Evolutionary conservation across 2,888 invertebrate species (phyloP).

Genomic region (Lepidocyrtoides sp.): DNA sequence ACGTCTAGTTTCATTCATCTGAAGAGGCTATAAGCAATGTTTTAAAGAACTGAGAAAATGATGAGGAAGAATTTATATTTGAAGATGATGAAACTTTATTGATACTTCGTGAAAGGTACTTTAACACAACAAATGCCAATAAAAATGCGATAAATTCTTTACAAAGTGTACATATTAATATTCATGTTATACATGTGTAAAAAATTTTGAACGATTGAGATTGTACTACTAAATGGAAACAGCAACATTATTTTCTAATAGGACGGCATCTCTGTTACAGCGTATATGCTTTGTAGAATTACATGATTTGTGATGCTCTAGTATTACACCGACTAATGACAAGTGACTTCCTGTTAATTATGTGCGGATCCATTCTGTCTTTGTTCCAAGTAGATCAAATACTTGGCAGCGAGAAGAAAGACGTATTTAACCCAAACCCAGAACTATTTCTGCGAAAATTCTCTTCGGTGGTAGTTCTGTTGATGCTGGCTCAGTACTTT

Average conservation of each 20-base stretch:
- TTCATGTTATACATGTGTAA: too few relatives aligned
- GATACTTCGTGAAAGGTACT: too few relatives aligned
- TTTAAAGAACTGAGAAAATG: too few relatives aligned
- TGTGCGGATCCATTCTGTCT: neutral
- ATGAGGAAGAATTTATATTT: too few relatives aligned
- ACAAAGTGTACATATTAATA: too few relatives aligned
- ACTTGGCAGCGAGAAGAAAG: slow-evolving; percentile 41
- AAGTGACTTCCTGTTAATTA: slow-evolving; percentile 54
- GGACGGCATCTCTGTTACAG: neutral
- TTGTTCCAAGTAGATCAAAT: slow-evolving; percentile 70
- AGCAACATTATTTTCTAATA: too few relatives aligned
- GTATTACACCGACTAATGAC: neutral
- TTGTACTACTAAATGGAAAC: too few relatives aligned
- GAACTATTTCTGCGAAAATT: neutral
- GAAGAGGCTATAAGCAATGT: neutral
- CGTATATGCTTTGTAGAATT: neutral
- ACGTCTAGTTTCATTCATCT: neutral
- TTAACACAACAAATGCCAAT: too few relatives aligned
- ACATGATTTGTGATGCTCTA: neutral
- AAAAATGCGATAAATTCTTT: too few relatives aligned
- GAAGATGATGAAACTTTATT: too few relatives aligned
- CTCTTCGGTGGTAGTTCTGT: neutral
- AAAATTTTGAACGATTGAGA: too few relatives aligned
- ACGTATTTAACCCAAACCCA: neutral
- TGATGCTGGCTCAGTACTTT: neutral